A percentile compares a stretch with the other conserved stretches of the same genome.
These are phyloP conservation scores for Kuschelorhynchus macadamiae DNA, from an alignment of 2,888 invertebrate species.

Conservation along the genomic window DNA sequence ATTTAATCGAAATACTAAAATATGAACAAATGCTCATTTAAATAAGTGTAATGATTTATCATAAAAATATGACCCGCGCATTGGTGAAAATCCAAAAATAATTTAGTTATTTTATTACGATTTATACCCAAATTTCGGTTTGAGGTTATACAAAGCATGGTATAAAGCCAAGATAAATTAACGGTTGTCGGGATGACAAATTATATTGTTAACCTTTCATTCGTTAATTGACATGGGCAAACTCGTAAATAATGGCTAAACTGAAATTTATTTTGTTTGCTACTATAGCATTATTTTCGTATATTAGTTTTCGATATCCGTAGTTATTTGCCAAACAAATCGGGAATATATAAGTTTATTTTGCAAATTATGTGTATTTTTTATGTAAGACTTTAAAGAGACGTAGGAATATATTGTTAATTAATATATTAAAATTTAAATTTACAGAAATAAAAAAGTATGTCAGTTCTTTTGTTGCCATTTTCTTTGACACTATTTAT, in stretches of 20 bases:
- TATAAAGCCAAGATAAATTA: conserved; percentile 49
- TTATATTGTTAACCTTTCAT: conserved; percentile 49
- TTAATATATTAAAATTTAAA: too few relatives aligned
- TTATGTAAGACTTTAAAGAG: too few relatives aligned
- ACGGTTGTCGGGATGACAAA: conserved; percentile 44
- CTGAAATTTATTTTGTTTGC: conserved; percentile 49
- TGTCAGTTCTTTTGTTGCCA: too few relatives aligned
- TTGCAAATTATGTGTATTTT: too few relatives aligned
- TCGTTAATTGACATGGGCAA: conserved; percentile 49
- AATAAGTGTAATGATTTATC: conserved; percentile 47
- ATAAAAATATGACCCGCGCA: conserved; percentile 37
- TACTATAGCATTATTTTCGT: conserved; percentile 24
- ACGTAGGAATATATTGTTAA: too few relatives aligned
- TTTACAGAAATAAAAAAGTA: too few relatives aligned
- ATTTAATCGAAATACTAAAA: conserved; percentile 20
- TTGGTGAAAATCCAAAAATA: conserved; percentile 45
- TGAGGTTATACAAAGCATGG: conserved; percentile 42
- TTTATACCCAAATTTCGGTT: conserved; percentile 44
- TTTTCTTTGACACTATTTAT: too few relatives aligned
- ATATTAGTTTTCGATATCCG: conserved; percentile 23
- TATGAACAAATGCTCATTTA: conserved; percentile 34
- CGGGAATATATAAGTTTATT: not conserved
- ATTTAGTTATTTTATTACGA: conserved; percentile 50
- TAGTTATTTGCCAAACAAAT: not conserved
- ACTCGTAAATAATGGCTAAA: conserved; percentile 48